Evolutionary conservation across 2,113 vertebrate genomes (phyloP).

Genomic region (Psammodynastes pulverulentus): DNA sequence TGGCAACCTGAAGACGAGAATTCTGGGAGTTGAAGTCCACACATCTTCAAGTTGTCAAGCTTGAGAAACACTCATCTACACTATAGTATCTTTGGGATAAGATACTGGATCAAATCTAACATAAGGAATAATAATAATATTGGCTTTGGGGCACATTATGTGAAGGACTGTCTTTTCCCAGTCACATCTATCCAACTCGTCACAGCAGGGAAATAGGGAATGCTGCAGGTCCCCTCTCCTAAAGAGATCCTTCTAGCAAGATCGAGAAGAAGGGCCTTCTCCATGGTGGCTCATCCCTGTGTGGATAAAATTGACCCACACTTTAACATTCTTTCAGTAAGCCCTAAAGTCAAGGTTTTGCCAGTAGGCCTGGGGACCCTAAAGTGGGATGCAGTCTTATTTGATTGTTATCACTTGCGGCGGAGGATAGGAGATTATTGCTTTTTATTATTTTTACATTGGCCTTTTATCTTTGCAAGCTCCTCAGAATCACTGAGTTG

Average conservation of each 20-base stretch:
- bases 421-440: not conserved
- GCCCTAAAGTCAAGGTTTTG: not conserved
- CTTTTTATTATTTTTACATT: not conserved
- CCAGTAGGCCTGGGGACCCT: not conserved
- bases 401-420: not conserved
- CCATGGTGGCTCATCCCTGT: not conserved
- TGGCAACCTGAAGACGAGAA: not conserved
- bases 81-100: not conserved
- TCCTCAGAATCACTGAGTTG: not conserved
- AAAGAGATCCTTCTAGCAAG: not conserved
- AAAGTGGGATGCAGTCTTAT: not conserved
- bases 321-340: not conserved
- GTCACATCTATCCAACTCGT: too few species aligned
- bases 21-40: not conserved
- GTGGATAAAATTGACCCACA: not conserved
- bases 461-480: not conserved
- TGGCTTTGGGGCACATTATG: too few species aligned
- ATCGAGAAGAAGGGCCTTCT: not conserved
- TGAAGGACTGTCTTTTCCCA: too few species aligned
- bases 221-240: too few species aligned
- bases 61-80: not conserved
- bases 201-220: too few species aligned
- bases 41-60: not conserved
- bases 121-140: too few species aligned
- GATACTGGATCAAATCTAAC: too few species aligned